Percentiles rank a stretch among this genome's conserved stretches.
Evolutionary conservation across 2,113 vertebrate genomes (phyloP).

Genomic region (Myiozetetes cayanensis): DNA sequence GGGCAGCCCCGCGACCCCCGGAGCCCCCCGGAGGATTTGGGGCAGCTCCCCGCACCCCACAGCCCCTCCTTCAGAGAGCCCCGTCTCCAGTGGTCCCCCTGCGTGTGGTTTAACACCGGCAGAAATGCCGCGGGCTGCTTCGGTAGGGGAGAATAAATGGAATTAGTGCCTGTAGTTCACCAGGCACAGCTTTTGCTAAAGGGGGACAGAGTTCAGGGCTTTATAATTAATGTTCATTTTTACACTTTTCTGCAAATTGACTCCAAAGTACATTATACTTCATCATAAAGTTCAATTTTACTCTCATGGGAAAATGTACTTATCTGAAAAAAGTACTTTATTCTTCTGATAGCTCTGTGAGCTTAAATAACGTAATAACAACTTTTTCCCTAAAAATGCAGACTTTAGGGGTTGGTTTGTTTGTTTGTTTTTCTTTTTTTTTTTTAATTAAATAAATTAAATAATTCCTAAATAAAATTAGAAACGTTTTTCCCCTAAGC

Average conservation of each 20-base stretch:
- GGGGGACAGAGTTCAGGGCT: background rate
- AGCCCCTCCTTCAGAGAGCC: background rate
- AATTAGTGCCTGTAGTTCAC: accelerated
- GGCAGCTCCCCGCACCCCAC: background rate
- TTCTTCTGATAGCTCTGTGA: background rate
- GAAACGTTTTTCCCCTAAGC: background rate
- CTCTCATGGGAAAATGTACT: background rate
- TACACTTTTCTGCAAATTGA: background rate
- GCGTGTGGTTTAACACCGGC: accelerated
- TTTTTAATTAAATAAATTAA: background rate
- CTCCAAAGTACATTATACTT: background rate
- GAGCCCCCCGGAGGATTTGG: background rate
- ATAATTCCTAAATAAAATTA: background rate
- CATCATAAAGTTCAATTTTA: background rate
- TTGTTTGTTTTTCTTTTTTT: background rate
- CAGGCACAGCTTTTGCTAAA: background rate
- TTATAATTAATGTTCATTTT: background rate
- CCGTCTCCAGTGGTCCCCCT: accelerated
- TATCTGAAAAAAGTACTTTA: background rate
- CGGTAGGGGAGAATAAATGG: accelerated
- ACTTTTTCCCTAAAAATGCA: accelerated
- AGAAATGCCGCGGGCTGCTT: background rate
- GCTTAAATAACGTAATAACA: background rate
- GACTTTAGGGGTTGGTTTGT: background rate
- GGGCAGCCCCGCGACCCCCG: background rate